Conservation (phyloP, 2,797 vertebrate genomes). For the Oryzias dopingdopingensis region DNA sequence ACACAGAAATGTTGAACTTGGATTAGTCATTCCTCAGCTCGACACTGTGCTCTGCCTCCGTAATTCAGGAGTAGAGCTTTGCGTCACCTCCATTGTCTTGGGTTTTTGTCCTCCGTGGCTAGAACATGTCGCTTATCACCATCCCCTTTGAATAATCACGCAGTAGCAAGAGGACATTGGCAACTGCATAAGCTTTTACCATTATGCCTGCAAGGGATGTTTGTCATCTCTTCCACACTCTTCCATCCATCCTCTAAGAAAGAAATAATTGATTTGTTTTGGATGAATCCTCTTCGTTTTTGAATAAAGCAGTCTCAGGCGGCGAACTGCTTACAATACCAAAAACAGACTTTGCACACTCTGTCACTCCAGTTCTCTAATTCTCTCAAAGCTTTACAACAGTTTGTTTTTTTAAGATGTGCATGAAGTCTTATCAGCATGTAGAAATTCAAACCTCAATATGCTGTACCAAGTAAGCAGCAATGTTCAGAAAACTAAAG, state of each 20-base stretch:
- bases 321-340: conserved; percentile 25
- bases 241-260: conserved; percentile 33
- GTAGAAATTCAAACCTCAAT: no score
- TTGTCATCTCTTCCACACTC: conserved; percentile 50
- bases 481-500: conserved; percentile 10
- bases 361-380: background rate
- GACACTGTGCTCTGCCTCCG: conserved; percentile 46
- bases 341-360: conserved; percentile 9
- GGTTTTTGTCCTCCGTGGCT: conserved; percentile 31
- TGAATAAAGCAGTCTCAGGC: conserved; percentile 26
- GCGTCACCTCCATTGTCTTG: conserved; percentile 53
- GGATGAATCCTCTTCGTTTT: conserved; percentile 43
- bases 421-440: no score
- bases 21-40: conserved; percentile 52
- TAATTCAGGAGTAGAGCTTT: conserved; percentile 51
- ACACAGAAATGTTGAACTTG: conserved; percentile 51
- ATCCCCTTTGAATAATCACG: conserved; percentile 56
- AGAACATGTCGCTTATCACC: conserved; percentile 51
- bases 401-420: conserved; percentile 16
- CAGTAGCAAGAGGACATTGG: conserved; percentile 57
- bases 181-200: conserved; percentile 54
- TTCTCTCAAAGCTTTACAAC: conserved; percentile 7
- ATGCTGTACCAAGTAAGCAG: background rate
- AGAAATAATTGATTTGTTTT: conserved; percentile 53
- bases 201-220: conserved; percentile 49